These are phyloP conservation scores for Eleutherodactylus coqui DNA, from an alignment of 2,797 vertebrate genomes.

Conservation along the genomic window DNA sequence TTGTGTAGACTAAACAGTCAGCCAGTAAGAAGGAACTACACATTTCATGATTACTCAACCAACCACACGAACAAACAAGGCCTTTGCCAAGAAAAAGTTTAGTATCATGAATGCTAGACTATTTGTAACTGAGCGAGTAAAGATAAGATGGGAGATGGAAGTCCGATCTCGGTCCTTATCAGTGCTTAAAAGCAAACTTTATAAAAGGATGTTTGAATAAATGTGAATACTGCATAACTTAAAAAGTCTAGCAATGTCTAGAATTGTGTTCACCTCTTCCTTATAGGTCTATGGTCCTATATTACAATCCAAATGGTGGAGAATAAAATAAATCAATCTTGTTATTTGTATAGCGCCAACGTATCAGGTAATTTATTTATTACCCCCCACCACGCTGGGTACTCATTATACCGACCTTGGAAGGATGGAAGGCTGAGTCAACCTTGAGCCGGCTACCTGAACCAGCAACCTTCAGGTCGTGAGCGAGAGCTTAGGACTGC, in stretches of 20 bases:
- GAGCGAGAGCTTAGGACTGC: too few species aligned
- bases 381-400: too few species aligned
- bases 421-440: too few species aligned
- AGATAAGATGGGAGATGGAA: neutral
- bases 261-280: neutral
- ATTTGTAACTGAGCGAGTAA: neutral
- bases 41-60: slow-evolving; percentile 1
- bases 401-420: too few species aligned
- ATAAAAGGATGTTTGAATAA: neutral
- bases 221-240: neutral
- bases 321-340: too few species aligned
- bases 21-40: neutral
- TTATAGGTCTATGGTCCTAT: too few species aligned
- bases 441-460: too few species aligned
- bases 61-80: slow-evolving; percentile 40
- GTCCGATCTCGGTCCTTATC: neutral
- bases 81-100: neutral
- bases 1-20: neutral
- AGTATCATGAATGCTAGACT: neutral
- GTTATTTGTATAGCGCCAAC: too few species aligned
- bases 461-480: too few species aligned
- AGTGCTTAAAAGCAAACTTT: neutral
- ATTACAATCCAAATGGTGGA: neutral
- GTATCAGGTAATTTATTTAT: too few species aligned
- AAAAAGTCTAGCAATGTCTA: neutral